Percentiles rank a stretch among this genome's conserved stretches.
These are phyloP conservation scores for Idaea dimidiata DNA, from an alignment of 2,888 invertebrate species.

Conservation along the genomic window DNA sequence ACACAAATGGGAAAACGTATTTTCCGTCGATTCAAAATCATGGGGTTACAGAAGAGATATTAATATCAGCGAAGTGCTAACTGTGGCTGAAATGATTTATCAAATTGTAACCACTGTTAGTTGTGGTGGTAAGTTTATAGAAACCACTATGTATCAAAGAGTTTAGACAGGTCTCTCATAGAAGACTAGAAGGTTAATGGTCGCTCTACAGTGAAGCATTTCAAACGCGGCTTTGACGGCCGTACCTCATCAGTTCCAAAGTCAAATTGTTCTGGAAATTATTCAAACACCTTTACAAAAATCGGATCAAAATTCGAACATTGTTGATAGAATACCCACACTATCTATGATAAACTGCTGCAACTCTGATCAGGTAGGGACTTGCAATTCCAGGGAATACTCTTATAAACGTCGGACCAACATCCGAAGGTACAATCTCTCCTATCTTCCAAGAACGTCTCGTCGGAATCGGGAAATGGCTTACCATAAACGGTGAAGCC, in stretches of 20 bases:
- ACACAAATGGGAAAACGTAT: constrained; percentile 98
- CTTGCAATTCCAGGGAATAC: constrained; percentile 82
- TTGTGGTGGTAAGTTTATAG: constrained; percentile 84
- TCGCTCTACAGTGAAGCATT: too few relatives aligned
- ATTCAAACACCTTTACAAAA: too few relatives aligned
- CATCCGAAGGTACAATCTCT: constrained; percentile 91
- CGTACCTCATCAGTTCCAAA: too few relatives aligned
- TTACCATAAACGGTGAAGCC: constrained; percentile 91
- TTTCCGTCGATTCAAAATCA: constrained; percentile 92
- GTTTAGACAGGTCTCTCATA: too few relatives aligned
- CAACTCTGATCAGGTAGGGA: too few relatives aligned
- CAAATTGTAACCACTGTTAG: constrained; percentile 89
- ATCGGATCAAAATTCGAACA: too few relatives aligned
- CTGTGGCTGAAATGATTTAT: constrained; percentile 84
- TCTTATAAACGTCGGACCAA: constrained; percentile 94
- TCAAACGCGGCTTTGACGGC: too few relatives aligned
- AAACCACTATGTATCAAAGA: too few relatives aligned
- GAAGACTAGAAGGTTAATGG: too few relatives aligned
- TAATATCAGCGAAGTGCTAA: constrained; percentile 83
- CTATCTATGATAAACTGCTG: too few relatives aligned
- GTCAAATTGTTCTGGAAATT: too few relatives aligned
- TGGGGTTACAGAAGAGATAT: constrained; percentile 93
- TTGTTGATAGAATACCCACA: too few relatives aligned
- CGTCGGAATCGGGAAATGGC: constrained; percentile 89
- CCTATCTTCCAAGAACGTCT: constrained; percentile 94